These are phyloP conservation scores for Hippocampus abdominalis DNA, from an alignment of 2,113 vertebrate genomes.

Conservation along the genomic window DNA sequence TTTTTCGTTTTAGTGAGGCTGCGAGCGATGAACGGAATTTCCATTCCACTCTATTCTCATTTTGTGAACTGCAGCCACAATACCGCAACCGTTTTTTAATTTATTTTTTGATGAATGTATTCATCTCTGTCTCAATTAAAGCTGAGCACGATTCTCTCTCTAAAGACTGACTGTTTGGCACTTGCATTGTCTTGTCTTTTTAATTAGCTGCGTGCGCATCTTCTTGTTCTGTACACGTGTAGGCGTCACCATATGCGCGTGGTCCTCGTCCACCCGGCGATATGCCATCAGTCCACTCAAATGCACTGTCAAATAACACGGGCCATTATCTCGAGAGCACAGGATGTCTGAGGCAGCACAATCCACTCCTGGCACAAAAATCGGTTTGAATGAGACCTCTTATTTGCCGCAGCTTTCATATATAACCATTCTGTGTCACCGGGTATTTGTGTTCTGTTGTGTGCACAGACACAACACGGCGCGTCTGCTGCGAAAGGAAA, in stretches of 20 bases:
- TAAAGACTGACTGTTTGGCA: background rate
- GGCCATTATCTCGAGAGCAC: constrained; percentile 49
- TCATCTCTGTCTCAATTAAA: background rate
- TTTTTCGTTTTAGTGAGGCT: no score
- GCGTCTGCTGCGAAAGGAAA: constrained; percentile 63
- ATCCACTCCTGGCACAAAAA: constrained; percentile 47
- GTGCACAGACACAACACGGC: constrained; percentile 37
- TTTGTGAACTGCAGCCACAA: background rate
- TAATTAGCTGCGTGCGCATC: constrained; percentile 29
- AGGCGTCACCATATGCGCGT: constrained; percentile 30
- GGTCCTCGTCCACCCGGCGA: constrained; percentile 47
- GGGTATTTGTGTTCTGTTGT: constrained; percentile 18
- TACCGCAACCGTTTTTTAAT: background rate
- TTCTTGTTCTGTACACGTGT: constrained; percentile 4
- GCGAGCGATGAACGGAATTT: background rate
- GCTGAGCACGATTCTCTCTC: background rate
- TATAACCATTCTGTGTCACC: constrained; percentile 12
- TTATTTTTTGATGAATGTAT: background rate
- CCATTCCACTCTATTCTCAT: background rate
- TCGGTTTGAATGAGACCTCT: constrained; percentile 41
- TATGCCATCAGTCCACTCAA: constrained; percentile 44
- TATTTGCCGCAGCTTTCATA: constrained; percentile 40
- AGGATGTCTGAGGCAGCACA: constrained; percentile 36
- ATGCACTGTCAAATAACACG: constrained; percentile 50
- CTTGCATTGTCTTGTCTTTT: background rate